Conservation (phyloP, 2,888 invertebrate genomes). For the Scaptodrosophila latifasciaeformis region DNA sequence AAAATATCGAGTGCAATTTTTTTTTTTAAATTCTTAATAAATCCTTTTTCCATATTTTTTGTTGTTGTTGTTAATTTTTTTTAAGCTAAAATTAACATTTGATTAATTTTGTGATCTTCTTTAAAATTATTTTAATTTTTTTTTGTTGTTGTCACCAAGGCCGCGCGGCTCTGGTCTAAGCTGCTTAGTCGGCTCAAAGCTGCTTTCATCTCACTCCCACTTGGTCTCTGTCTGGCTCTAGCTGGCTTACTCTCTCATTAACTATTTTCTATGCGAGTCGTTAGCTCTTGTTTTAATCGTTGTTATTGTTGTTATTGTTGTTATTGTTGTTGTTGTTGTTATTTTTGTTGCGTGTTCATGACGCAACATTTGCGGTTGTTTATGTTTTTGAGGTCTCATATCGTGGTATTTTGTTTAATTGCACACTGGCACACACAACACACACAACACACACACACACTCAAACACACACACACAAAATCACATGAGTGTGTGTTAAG, state of each 20-base stretch:
- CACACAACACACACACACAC: slow-evolving; percentile 30
- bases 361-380: slow-evolving; percentile 64
- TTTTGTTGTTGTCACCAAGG: neutral
- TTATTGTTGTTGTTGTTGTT: neutral
- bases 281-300: no score
- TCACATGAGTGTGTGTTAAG: neutral
- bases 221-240: no score
- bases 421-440: slow-evolving; percentile 37
- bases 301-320: neutral
- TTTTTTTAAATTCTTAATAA: no score
- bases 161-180: no score
- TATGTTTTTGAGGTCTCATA: slow-evolving; percentile 60
- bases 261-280: no score
- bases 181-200: no score
- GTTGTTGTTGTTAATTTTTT: no score
- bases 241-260: no score
- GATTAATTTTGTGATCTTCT: slow-evolving; percentile 16
- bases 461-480: neutral
- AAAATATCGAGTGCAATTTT: no score
- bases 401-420: slow-evolving; percentile 61
- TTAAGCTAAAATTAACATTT: slow-evolving; percentile 24
- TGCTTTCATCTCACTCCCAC: no score
- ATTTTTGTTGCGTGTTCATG: slow-evolving; percentile 50
- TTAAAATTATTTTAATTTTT: slow-evolving; percentile 1
- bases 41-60: no score